phyloP scores from a whole-genome alignment of 2,888 invertebrate genomes.

The Drosophila sordidula region DNA sequence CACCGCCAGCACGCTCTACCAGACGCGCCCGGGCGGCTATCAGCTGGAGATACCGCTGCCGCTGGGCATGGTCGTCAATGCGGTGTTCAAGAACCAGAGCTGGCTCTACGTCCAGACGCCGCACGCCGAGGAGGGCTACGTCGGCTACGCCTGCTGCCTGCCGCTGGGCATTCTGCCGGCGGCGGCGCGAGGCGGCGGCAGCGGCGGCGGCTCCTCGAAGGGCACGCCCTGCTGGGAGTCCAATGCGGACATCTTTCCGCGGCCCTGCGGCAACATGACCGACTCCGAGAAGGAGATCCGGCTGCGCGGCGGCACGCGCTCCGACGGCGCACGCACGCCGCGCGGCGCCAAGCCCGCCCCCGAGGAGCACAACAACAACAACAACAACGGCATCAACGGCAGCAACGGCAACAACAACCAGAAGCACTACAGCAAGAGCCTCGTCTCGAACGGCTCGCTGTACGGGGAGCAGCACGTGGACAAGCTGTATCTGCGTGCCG shows the following conservation, averaged over 20 bases:
- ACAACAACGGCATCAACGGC: conserved; percentile 56
- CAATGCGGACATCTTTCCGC: conserved; percentile 92
- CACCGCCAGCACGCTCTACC: conserved; percentile 90
- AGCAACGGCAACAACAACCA: conserved; percentile 35
- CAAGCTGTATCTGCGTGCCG: conserved; percentile 88
- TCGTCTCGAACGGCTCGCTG: conserved; percentile 61
- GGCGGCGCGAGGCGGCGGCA: conserved; percentile 85
- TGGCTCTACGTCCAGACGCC: conserved; percentile 95
- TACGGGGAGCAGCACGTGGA: conserved; percentile 91
- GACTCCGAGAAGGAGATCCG: conserved; percentile 90
- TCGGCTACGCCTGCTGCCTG: conserved; percentile 91
- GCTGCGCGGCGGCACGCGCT: conserved; percentile 88
- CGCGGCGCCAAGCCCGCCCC: conserved; percentile 75
- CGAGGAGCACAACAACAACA: conserved; percentile 50
- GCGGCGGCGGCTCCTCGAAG: conserved; percentile 85
- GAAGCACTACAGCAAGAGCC: conserved; percentile 28
- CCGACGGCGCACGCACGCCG: conserved; percentile 88
- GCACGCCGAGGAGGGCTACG: conserved; percentile 93
- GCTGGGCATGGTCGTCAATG: conserved; percentile 93
- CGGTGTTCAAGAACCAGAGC: conserved; percentile 93
- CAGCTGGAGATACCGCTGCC: conserved; percentile 90
- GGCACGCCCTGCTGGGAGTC: conserved; percentile 92
- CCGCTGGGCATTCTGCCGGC: conserved; percentile 91
- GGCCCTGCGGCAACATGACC: conserved; percentile 92
- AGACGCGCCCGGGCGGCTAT: conserved; percentile 89